A percentile compares a stretch with the other conserved stretches of the same genome.
phyloP scores from a whole-genome alignment of 2,797 vertebrate species.

The Leptoclinus maculatus region DNA sequence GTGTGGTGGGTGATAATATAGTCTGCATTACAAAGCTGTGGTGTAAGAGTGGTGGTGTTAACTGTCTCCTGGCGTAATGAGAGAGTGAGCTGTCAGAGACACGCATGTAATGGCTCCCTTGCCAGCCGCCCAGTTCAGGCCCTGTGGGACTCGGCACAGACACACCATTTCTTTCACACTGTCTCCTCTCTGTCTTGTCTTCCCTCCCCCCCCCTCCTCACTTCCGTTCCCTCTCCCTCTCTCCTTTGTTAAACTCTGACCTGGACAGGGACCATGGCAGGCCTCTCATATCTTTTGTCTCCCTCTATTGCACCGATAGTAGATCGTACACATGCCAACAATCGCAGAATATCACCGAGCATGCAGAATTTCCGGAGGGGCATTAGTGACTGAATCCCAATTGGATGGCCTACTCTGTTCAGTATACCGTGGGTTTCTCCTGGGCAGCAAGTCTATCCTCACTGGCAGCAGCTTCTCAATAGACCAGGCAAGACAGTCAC shows the following conservation, averaged over 20 bases:
- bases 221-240: slow-evolving; percentile 32
- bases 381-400: slow-evolving; percentile 58
- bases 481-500: slow-evolving; percentile 52
- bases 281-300: slow-evolving; percentile 51
- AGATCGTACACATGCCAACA: slow-evolving; percentile 46
- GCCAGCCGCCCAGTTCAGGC: slow-evolving; percentile 81
- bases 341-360: slow-evolving; percentile 39
- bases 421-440: slow-evolving; percentile 53
- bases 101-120: slow-evolving; percentile 84
- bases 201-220: slow-evolving; percentile 18
- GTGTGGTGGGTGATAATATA: slow-evolving; percentile 47
- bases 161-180: slow-evolving; percentile 69
- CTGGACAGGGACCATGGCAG: slow-evolving; percentile 51
- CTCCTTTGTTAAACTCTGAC: slow-evolving; percentile 63
- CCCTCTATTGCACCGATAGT: slow-evolving; percentile 40
- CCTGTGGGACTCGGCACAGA: slow-evolving; percentile 78
- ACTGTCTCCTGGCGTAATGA: slow-evolving; percentile 82
- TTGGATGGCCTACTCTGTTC: slow-evolving; percentile 53
- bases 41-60: slow-evolving; percentile 69
- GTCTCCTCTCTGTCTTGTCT: slow-evolving; percentile 41
- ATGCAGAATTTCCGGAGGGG: slow-evolving; percentile 54
- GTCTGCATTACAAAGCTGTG: slow-evolving; percentile 65
- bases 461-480: slow-evolving; percentile 54
- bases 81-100: slow-evolving; percentile 85
- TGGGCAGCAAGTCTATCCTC: slow-evolving; percentile 58